phyloP scores from a whole-genome alignment of 1,140 invertebrate genomes.

The Ooceraea biroi region DNA sequence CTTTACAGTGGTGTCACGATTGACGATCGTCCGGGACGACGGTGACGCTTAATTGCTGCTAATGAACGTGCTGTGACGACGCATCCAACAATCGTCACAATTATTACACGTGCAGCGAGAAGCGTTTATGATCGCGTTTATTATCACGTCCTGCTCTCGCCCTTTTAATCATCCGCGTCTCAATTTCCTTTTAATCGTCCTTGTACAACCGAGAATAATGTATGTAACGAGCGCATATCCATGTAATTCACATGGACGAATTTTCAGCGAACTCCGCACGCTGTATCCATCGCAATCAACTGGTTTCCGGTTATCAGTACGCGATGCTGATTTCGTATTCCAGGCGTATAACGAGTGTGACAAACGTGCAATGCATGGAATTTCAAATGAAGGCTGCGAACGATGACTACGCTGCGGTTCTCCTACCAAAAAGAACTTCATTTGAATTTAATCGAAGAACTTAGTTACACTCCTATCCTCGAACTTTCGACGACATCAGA shows the following conservation, averaged over 20 bases:
- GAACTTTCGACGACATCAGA: too few species aligned
- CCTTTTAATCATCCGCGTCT: neutral
- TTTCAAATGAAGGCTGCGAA: neutral
- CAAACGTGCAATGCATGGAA: neutral
- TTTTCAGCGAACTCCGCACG: neutral
- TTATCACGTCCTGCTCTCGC: constrained; percentile 19
- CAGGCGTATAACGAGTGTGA: neutral
- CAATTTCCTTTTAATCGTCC: constrained; percentile 1
- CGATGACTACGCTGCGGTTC: neutral
- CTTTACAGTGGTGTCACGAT: neutral
- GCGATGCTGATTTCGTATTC: neutral
- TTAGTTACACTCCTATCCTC: too few species aligned
- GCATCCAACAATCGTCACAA: constrained; percentile 28
- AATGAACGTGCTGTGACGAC: constrained; percentile 47
- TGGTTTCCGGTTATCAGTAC: neutral
- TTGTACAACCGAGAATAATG: too few species aligned
- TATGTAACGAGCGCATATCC: too few species aligned
- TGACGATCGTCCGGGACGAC: neutral
- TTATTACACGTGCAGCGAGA: constrained; percentile 44
- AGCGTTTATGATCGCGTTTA: neutral
- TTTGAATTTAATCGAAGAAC: neutral
- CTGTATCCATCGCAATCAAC: neutral
- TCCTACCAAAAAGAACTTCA: neutral
- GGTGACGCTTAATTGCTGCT: constrained; percentile 53
- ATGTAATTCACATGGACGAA: too few species aligned